A percentile compares a stretch with the other conserved stretches of the same genome.
These are phyloP conservation scores for Remorina albescens DNA, from an alignment of 2,797 vertebrate genomes.

Conservation along the genomic window DNA sequence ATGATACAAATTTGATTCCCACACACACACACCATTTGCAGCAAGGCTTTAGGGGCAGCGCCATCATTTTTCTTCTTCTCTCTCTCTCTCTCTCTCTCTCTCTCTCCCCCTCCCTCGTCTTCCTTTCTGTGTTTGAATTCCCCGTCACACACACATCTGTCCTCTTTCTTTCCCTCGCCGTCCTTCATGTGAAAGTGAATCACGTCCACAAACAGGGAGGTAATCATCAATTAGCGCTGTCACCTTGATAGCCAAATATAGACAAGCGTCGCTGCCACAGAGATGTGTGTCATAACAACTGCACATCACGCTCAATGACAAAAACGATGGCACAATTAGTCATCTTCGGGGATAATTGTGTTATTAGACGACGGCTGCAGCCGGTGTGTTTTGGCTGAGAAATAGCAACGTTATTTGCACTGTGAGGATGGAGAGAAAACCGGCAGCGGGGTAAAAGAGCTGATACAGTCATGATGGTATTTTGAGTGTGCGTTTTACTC, in stretches of 20 bases:
- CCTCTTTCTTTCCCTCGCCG: neutral
- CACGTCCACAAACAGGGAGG: slow-evolving; percentile 29
- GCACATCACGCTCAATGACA: slow-evolving; percentile 52
- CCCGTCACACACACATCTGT: neutral
- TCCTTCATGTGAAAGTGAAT: slow-evolving; percentile 20
- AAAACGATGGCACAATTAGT: slow-evolving; percentile 61
- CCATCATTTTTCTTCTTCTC: slow-evolving; percentile 9
- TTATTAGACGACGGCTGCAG: slow-evolving; percentile 37
- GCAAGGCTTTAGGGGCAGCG: neutral
- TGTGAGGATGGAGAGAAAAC: neutral
- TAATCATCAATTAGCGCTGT: slow-evolving; percentile 59
- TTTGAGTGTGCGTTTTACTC: slow-evolving; percentile 29
- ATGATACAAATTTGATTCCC: slow-evolving; percentile 56
- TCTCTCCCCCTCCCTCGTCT: no score
- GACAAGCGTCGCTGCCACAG: slow-evolving; percentile 41
- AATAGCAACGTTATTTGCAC: slow-evolving; percentile 11
- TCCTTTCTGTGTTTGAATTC: neutral
- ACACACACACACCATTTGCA: no score
- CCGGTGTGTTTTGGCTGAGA: neutral
- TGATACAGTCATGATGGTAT: neutral
- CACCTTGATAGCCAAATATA: slow-evolving; percentile 63
- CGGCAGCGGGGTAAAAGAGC: neutral
- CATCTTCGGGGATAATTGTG: slow-evolving; percentile 37
- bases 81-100: neutral
- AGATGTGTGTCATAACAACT: slow-evolving; percentile 62